Conservation (phyloP, 2,888 invertebrate genomes). For the Xanthia togata region DNA sequence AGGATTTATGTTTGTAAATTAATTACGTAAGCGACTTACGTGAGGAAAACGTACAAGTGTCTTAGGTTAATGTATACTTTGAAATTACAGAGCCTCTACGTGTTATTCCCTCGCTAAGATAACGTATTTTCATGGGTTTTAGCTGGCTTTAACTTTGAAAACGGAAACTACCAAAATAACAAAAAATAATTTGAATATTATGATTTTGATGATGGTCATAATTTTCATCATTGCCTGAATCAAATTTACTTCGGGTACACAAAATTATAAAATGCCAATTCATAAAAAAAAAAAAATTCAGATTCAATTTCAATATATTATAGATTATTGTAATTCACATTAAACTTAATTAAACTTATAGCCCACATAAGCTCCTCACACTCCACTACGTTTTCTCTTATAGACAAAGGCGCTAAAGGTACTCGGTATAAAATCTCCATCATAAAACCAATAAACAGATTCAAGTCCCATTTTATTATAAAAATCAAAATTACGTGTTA, state of each 20-base stretch:
- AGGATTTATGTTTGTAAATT: too few relatives aligned
- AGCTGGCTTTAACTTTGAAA: constrained; percentile 12
- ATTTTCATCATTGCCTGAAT: constrained; percentile 34
- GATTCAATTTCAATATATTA: constrained; percentile 91
- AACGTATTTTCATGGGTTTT: not conserved
- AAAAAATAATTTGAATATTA: constrained; percentile 31
- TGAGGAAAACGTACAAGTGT: too few relatives aligned
- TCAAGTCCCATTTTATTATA: constrained; percentile 91
- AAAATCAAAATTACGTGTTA: constrained; percentile 91
- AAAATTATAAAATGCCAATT: constrained; percentile 86
- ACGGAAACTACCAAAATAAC: constrained; percentile 10
- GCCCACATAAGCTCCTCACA: constrained; percentile 90
- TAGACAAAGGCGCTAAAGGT: constrained; percentile 89
- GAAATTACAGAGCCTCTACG: not conserved
- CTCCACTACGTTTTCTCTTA: constrained; percentile 85
- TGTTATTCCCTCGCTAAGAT: not conserved
- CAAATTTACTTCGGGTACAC: constrained; percentile 66
- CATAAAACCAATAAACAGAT: constrained; percentile 91
- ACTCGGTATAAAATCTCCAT: constrained; percentile 90
- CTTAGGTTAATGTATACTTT: not conserved
- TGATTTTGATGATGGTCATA: constrained; percentile 40
- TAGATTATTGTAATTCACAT: constrained; percentile 91
- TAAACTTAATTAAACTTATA: constrained; percentile 90
- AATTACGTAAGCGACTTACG: too few relatives aligned
- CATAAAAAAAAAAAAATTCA: constrained; percentile 89